A percentile compares a stretch with the other conserved stretches of the same genome.
Evolutionary conservation across 2,888 invertebrate species (phyloP).

Genomic region (Lydus trimaculatus): DNA sequence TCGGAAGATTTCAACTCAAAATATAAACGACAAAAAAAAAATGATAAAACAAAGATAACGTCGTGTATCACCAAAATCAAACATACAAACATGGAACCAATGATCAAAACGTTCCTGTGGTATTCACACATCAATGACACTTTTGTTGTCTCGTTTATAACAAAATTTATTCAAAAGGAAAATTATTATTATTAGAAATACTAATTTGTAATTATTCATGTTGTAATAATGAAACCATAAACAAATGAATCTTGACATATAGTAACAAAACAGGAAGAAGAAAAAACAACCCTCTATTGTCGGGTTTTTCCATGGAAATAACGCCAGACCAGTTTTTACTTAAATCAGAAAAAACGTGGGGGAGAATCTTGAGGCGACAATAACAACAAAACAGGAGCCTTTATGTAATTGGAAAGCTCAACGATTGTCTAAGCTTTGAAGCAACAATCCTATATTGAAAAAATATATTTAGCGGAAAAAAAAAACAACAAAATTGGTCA

Average conservation of each 20-base stretch:
- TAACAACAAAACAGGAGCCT: background rate
- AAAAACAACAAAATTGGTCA: background rate
- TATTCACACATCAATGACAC: background rate
- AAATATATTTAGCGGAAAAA: background rate
- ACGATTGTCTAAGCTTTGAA: background rate
- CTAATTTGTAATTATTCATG: background rate
- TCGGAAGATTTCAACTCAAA: background rate
- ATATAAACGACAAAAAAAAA: background rate
- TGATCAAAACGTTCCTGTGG: background rate
- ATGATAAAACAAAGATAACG: background rate
- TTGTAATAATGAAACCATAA: background rate
- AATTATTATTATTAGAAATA: background rate
- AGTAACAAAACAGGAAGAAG: too few species aligned
- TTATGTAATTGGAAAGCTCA: background rate
- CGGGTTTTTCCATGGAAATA: background rate
- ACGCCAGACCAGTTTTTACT: background rate
- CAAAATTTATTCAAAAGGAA: background rate
- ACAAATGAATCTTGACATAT: background rate
- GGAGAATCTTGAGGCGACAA: background rate
- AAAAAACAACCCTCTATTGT: background rate
- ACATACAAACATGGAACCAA: background rate
- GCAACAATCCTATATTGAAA: background rate
- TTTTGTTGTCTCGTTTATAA: background rate
- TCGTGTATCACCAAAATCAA: background rate
- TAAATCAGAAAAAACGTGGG: background rate